Conservation (phyloP, 2,888 invertebrate species). For the Aporophyla nigra region DNA sequence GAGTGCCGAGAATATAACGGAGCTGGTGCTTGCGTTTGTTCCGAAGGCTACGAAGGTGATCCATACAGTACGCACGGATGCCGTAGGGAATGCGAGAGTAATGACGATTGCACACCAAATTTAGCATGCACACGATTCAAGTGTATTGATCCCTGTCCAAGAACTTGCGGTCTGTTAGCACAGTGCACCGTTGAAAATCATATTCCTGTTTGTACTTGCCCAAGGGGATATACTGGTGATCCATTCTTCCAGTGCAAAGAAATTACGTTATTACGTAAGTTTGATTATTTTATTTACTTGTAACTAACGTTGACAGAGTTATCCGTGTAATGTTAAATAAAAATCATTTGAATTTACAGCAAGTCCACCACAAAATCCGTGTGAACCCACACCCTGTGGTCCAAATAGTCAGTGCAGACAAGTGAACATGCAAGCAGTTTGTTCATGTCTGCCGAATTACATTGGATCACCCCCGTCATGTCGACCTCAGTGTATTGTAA, state of each 20-base stretch:
- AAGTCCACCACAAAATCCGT: slow-evolving; percentile 92
- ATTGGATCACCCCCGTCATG: slow-evolving; percentile 95
- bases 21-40: slow-evolving; percentile 96
- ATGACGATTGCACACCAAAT: slow-evolving; percentile 93
- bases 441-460: slow-evolving; percentile 95
- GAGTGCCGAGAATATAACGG: slow-evolving; percentile 95
- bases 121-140: slow-evolving; percentile 95
- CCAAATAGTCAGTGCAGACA: slow-evolving; percentile 96
- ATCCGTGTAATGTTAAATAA: not conserved
- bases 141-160: slow-evolving; percentile 96
- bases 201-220: slow-evolving; percentile 95
- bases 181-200: slow-evolving; percentile 95
- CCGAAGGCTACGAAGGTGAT: slow-evolving; percentile 95
- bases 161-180: slow-evolving; percentile 95
- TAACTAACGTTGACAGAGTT: not conserved
- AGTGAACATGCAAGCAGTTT: slow-evolving; percentile 95
- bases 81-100: slow-evolving; percentile 94
- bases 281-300: not conserved
- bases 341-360: slow-evolving; percentile 74
- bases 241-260: slow-evolving; percentile 95
- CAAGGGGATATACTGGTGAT: slow-evolving; percentile 94
- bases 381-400: slow-evolving; percentile 96
- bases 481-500: slow-evolving; percentile 96
- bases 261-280: slow-evolving; percentile 85
- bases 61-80: slow-evolving; percentile 94